Conservation (phyloP, 2,797 vertebrate genomes). For the Tapera naevia region DNA sequence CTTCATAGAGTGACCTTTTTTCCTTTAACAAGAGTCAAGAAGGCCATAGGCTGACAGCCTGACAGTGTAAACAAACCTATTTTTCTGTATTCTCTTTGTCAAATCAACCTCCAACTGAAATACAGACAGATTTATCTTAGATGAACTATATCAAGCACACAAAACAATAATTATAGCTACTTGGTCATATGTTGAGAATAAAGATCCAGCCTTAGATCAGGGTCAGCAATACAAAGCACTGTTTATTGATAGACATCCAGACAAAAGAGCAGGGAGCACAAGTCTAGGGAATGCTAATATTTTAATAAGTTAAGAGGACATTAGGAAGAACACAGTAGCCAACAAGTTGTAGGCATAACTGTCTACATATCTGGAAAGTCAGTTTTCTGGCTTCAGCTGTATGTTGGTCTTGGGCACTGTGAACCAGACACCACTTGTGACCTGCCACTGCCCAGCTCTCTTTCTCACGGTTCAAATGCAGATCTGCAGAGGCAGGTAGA, state of each 20-base stretch:
- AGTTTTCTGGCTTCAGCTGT: background rate
- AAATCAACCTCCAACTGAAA: conserved; percentile 14
- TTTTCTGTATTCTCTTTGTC: conserved; percentile 12
- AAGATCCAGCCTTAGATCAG: background rate
- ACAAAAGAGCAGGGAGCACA: fast-evolving
- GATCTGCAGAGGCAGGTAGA: background rate
- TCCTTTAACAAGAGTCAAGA: background rate
- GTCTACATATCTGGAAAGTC: background rate
- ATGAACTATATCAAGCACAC: background rate
- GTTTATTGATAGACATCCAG: background rate
- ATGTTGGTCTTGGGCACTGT: fast-evolving
- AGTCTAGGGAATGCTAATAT: background rate
- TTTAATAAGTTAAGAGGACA: background rate
- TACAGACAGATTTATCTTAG: background rate
- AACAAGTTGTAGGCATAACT: background rate
- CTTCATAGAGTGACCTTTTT: background rate
- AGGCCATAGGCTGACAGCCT: background rate
- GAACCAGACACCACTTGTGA: background rate
- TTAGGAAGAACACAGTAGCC: background rate
- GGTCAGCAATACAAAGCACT: background rate
- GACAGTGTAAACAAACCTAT: background rate
- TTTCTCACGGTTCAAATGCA: background rate
- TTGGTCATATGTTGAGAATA: background rate
- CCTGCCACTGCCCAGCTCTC: background rate
- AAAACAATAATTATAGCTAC: conserved; percentile 26